Conservation (phyloP, 1,140 invertebrate genomes). For the Apis laboriosa region DNA sequence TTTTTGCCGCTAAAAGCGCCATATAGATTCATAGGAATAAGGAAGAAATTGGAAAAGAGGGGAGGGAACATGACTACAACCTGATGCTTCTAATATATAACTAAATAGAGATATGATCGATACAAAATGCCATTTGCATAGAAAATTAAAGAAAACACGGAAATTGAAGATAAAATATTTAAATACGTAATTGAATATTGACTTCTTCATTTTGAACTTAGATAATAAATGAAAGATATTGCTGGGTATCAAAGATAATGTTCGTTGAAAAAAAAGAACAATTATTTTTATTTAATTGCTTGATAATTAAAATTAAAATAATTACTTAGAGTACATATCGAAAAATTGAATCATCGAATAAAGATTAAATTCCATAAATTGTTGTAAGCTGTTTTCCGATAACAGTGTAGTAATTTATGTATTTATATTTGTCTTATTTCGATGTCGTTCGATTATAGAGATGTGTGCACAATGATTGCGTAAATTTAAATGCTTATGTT, state of each 20-base stretch:
- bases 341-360: not conserved
- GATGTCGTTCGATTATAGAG: not conserved
- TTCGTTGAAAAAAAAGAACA: not conserved
- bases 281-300: not conserved
- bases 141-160: not conserved
- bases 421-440: not conserved
- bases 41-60: not conserved
- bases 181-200: not conserved
- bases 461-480: not conserved
- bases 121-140: not conserved
- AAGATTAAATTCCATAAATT: not conserved
- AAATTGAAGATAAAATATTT: not conserved
- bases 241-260: not conserved
- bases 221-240: not conserved
- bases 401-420: not conserved
- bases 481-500: not conserved
- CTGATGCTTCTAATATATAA: conserved; percentile 45
- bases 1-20: not conserved
- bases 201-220: not conserved
- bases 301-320: not conserved
- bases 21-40: conserved; percentile 10
- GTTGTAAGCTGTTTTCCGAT: not conserved
- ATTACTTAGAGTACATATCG: not conserved
- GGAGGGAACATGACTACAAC: conserved; percentile 48
- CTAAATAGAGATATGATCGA: not conserved